Evolutionary conservation across 2,888 invertebrate species (phyloP).

Genomic region (Dryomyza anilis): DNA sequence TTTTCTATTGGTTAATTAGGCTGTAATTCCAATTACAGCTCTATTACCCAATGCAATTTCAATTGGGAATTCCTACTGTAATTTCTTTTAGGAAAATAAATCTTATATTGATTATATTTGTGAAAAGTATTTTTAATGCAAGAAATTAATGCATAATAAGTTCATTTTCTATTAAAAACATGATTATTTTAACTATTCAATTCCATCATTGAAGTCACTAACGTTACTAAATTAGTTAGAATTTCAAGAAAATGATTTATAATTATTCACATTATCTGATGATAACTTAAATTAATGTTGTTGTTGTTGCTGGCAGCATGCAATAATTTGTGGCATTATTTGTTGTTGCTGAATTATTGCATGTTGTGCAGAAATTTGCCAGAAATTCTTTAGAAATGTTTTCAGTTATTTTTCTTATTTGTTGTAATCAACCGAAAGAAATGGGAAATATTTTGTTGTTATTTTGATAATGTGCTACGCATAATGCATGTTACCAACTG

Average conservation of each 20-base stretch:
- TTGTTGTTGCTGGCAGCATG: neutral
- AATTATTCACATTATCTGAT: constrained; percentile 37
- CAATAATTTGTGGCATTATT: too few species aligned
- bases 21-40: too few species aligned
- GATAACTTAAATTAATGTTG: constrained; percentile 38
- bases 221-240: constrained; percentile 30
- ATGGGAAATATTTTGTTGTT: neutral
- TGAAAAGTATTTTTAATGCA: too few species aligned
- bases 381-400: neutral
- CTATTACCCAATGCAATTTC: too few species aligned
- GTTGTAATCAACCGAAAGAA: neutral
- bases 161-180: too few species aligned
- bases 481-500: neutral
- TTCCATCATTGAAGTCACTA: too few species aligned
- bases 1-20: too few species aligned
- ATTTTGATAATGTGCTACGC: constrained; percentile 3
- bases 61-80: too few species aligned
- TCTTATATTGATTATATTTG: too few species aligned
- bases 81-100: too few species aligned
- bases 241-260: constrained; percentile 37
- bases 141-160: too few species aligned
- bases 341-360: neutral
- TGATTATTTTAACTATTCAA: too few species aligned
- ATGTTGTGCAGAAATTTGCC: neutral
- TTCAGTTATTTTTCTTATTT: neutral